phyloP scores from a whole-genome alignment of 1,140 invertebrate species.

The Atta texana region DNA sequence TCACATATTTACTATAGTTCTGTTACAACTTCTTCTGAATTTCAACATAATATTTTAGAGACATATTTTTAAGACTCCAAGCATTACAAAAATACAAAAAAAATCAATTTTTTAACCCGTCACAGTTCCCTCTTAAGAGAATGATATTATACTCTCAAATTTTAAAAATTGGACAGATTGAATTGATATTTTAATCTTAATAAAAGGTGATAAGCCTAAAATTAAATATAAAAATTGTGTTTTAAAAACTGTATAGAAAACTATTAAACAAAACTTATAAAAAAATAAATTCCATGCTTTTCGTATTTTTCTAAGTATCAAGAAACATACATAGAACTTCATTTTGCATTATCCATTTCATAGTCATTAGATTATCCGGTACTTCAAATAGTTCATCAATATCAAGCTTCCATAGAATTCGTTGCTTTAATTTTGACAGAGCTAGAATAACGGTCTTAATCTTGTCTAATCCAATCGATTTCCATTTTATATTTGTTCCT shows the following conservation, averaged over 20 bases:
- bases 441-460: conserved; percentile 83
- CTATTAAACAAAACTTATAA: not conserved
- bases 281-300: not conserved
- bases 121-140: no score
- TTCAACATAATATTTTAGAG: no score
- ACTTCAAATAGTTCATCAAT: conserved; percentile 74
- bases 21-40: no score
- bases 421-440: conserved; percentile 87
- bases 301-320: not conserved
- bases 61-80: no score
- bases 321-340: conserved; percentile 87
- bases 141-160: no score
- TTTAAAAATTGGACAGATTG: no score
- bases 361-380: conserved; percentile 87
- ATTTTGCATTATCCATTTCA: conserved; percentile 87
- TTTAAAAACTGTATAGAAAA: not conserved
- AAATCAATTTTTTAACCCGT: no score
- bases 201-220: no score
- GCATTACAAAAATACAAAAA: no score
- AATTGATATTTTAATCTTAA: no score
- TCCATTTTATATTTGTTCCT: conserved; percentile 44
- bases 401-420: conserved; percentile 89
- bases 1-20: no score
- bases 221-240: no score
- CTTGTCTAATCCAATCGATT: conserved; percentile 9